Conservation (phyloP, 2,888 invertebrate genomes). For the Melinopterus prodromus region DNA sequence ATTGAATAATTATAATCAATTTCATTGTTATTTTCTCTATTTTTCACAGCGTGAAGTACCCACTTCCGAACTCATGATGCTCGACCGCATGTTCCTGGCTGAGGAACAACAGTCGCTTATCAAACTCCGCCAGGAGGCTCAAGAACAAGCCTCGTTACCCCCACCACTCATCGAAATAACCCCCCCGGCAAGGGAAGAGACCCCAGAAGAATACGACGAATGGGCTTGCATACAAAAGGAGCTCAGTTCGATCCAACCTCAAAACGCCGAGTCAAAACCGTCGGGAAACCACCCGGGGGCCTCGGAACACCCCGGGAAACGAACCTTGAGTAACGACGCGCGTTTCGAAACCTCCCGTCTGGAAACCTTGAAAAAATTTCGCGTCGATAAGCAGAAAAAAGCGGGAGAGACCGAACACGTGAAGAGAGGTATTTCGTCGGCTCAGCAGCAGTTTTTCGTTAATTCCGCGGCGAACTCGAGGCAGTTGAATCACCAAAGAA, state of each 20-base stretch:
- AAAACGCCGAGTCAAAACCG: conserved; percentile 50
- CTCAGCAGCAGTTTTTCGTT: not conserved
- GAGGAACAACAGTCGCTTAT: conserved; percentile 74
- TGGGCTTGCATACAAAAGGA: conserved; percentile 75
- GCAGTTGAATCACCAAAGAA: conserved; percentile 9
- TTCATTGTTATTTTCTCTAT: not conserved
- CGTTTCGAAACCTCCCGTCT: conserved; percentile 52
- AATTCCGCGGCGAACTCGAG: conserved; percentile 5
- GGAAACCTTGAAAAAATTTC: conserved; percentile 58
- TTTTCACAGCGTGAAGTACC: conserved; percentile 71
- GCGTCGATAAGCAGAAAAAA: conserved; percentile 57
- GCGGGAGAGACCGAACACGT: not conserved
- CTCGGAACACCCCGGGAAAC: conserved; percentile 46
- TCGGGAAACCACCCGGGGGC: not conserved
- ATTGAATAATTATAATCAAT: not conserved
- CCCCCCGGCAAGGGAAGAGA: conserved; percentile 22
- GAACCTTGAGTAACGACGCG: conserved; percentile 48
- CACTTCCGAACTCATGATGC: conserved; percentile 80
- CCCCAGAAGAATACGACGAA: conserved; percentile 66
- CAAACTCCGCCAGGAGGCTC: conserved; percentile 65
- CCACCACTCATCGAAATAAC: conserved; percentile 27
- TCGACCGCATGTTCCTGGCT: conserved; percentile 76
- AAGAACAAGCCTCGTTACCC: conserved; percentile 45
- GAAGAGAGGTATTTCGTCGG: not conserved
- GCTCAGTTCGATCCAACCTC: conserved; percentile 63